A percentile compares a stretch with the other conserved stretches of the same genome.
Evolutionary conservation across 2,888 invertebrate genomes (phyloP).

Genomic region (Metopia argyrocephala): DNA sequence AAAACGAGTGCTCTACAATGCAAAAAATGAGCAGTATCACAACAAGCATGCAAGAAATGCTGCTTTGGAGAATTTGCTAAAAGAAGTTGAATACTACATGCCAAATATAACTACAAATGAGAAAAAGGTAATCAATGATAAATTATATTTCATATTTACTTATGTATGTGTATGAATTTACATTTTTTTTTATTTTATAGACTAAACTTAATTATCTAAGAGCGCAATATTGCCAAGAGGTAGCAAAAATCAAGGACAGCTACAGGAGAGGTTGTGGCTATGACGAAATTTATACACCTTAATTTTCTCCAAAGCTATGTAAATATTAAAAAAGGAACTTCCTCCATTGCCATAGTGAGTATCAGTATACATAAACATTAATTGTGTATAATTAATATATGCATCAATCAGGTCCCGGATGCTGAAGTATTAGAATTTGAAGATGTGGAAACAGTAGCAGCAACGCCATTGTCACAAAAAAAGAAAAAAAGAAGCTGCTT

Average conservation of each 20-base stretch:
- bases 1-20: neutral
- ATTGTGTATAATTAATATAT: neutral
- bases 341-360: neutral
- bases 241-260: neutral
- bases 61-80: neutral
- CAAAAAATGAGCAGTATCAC: neutral
- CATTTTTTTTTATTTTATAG: too few relatives aligned
- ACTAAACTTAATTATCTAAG: conserved; percentile 6
- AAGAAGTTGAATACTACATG: neutral
- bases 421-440: neutral
- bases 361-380: too few relatives aligned
- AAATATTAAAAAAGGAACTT: neutral
- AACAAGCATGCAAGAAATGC: neutral
- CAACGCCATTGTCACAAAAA: neutral
- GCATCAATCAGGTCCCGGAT: neutral
- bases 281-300: neutral
- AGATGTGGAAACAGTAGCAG: neutral
- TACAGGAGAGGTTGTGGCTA: neutral
- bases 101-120: neutral
- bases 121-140: neutral
- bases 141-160: neutral
- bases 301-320: neutral
- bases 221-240: neutral
- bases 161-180: neutral
- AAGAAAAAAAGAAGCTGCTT: neutral